Evolutionary conservation across 2,797 vertebrate species (phyloP).

Genomic region (Nannoperca obscura): DNA sequence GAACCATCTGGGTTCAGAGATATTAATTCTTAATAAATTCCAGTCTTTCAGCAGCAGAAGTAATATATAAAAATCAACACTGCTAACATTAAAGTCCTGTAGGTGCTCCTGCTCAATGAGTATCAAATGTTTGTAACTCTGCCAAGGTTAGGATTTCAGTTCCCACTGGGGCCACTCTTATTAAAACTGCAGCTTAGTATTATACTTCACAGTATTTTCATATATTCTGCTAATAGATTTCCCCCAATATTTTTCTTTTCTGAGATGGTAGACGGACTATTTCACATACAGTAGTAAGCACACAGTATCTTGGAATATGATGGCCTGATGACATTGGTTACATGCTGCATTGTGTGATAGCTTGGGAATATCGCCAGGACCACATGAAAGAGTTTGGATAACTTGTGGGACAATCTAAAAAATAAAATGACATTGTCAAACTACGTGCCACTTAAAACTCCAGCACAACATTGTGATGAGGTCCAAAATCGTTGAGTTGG

Average conservation of each 20-base stretch:
- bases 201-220: constrained; percentile 23
- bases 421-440: constrained; percentile 13
- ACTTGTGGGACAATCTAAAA: neutral
- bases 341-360: neutral
- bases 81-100: constrained; percentile 25
- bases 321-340: neutral
- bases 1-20: constrained; percentile 35
- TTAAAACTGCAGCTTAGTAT: constrained; percentile 29
- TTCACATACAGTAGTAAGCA: neutral
- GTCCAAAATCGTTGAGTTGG: neutral
- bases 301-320: constrained; percentile 2
- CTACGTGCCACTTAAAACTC: constrained; percentile 5
- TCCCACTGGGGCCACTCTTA: constrained; percentile 31
- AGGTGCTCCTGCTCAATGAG: constrained; percentile 13
- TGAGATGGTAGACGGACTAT: neutral
- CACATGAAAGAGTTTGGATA: constrained; percentile 4
- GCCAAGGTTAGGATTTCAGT: constrained; percentile 43
- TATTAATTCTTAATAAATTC: constrained; percentile 51
- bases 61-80: constrained; percentile 40
- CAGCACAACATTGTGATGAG: neutral
- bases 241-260: neutral
- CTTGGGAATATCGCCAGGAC: constrained; percentile 11
- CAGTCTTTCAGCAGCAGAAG: constrained; percentile 40
- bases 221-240: constrained; percentile 7
- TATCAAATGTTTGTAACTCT: constrained; percentile 40